Evolutionary conservation across 2,888 invertebrate genomes (phyloP).

Genomic region (Sabatieria punctata): DNA sequence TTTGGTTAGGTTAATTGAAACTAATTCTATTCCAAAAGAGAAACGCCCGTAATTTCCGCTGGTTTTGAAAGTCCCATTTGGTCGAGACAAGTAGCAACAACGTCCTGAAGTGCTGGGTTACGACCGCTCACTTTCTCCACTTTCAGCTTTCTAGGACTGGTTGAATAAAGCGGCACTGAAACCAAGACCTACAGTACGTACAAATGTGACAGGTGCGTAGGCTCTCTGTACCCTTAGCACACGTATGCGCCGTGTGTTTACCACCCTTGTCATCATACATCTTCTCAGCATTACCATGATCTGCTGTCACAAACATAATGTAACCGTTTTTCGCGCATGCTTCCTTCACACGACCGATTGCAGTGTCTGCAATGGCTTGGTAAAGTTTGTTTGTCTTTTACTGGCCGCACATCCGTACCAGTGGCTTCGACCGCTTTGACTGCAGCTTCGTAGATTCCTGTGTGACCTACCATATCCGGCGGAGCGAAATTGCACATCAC

Average conservation of each 20-base stretch:
- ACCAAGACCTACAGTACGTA: too few relatives aligned
- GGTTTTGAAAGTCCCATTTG: slow-evolving; percentile 33
- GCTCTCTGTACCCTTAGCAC: slow-evolving; percentile 32
- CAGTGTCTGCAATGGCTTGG: slow-evolving; percentile 21
- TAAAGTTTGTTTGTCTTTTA: not conserved
- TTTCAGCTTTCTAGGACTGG: slow-evolving; percentile 18
- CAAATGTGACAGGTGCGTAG: too few relatives aligned
- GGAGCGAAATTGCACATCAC: slow-evolving; percentile 39
- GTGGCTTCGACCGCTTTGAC: slow-evolving; percentile 29
- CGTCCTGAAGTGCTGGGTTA: slow-evolving; percentile 33
- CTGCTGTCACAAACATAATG: slow-evolving; percentile 27
- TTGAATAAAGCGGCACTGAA: slow-evolving; percentile 19
- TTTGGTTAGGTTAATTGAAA: too few relatives aligned
- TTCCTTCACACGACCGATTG: slow-evolving; percentile 33
- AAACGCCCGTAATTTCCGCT: slow-evolving; percentile 24
- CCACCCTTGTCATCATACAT: slow-evolving; percentile 35
- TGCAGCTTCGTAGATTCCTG: slow-evolving; percentile 34
- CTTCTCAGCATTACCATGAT: slow-evolving; percentile 37
- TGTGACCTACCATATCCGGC: slow-evolving; percentile 39
- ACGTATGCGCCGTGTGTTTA: slow-evolving; percentile 36
- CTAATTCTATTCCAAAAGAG: slow-evolving; percentile 13
- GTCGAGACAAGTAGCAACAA: slow-evolving; percentile 34
- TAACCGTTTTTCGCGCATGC: slow-evolving; percentile 30
- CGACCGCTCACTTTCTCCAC: slow-evolving; percentile 18
- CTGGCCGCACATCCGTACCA: too few relatives aligned